Evolutionary conservation across 1,140 invertebrate genomes (phyloP).

Genomic region (Drosophila busckii): DNA sequence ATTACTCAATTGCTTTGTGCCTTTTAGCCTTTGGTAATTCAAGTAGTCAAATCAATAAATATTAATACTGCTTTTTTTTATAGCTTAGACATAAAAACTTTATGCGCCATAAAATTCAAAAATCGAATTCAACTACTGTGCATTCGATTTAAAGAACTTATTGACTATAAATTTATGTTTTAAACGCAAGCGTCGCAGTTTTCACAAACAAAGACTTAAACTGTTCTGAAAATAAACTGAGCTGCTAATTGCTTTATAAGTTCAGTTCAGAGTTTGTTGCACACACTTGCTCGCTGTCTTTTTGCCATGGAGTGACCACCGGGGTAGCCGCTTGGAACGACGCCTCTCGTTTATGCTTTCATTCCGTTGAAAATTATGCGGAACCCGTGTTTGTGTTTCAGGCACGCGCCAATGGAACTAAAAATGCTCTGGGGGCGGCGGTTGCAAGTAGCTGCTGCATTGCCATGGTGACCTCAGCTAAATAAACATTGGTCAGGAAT

Average conservation of each 20-base stretch:
- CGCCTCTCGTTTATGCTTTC: conserved; percentile 73
- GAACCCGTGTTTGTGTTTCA: conserved; percentile 65
- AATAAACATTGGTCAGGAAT: conserved; percentile 72
- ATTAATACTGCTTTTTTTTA: too few relatives aligned
- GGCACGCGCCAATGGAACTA: conserved; percentile 58
- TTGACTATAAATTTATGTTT: too few relatives aligned
- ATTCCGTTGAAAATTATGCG: conserved; percentile 71
- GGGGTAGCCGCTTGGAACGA: conserved; percentile 44
- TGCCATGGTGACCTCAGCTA: conserved; percentile 63
- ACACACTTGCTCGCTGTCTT: conserved; percentile 13
- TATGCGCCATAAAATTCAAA: too few relatives aligned
- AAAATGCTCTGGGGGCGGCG: conserved; percentile 10
- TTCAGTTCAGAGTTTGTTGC: conserved; percentile 8
- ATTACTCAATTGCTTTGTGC: too few relatives aligned
- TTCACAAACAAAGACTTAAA: conserved; percentile 50
- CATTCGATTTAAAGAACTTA: too few relatives aligned
- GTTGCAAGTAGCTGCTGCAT: conserved; percentile 13
- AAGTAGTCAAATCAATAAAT: too few relatives aligned
- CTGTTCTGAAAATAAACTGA: conserved; percentile 54
- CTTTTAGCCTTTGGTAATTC: too few relatives aligned
- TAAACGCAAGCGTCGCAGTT: too few relatives aligned
- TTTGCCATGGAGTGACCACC: conserved; percentile 47
- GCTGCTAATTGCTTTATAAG: conserved; percentile 41
- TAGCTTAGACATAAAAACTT: too few relatives aligned
- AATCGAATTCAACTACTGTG: too few relatives aligned